Conservation (phyloP, 1,140 invertebrate species). For the Sycophaga agraensis region DNA sequence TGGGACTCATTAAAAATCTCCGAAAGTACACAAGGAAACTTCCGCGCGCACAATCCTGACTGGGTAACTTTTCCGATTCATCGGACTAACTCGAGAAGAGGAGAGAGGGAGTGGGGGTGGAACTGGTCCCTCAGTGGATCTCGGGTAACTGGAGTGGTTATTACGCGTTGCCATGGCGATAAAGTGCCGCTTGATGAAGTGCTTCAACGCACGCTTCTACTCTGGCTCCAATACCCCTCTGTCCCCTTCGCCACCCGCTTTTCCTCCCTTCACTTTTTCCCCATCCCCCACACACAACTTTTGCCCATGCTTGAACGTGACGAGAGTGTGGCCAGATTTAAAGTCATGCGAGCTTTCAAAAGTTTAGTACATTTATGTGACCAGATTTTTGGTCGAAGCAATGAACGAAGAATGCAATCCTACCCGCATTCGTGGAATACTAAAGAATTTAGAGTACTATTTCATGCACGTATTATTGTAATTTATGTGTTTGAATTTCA, state of each 20-base stretch:
- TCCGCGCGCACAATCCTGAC: no score
- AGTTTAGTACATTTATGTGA: no score
- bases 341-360: no score
- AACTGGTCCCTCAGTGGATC: background rate
- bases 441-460: no score
- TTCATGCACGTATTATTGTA: no score
- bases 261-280: background rate
- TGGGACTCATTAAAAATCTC: conserved; percentile 3
- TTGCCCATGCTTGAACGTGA: no score
- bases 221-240: background rate
- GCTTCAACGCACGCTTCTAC: conserved; percentile 21
- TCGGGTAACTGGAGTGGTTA: conserved; percentile 46
- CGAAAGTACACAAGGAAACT: conserved; percentile 3
- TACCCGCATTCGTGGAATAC: no score
- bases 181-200: conserved; percentile 57
- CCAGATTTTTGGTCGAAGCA: no score
- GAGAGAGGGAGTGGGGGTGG: background rate
- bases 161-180: conserved; percentile 54
- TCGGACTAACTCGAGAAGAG: background rate
- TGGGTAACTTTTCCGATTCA: conserved; percentile 19
- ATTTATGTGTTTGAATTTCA: no score
- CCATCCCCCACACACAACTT: no score
- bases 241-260: background rate
- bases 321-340: no score
- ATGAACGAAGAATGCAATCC: no score